Evolutionary conservation across 2,888 invertebrate species (phyloP).

Genomic region (Lasioglossum morio): DNA sequence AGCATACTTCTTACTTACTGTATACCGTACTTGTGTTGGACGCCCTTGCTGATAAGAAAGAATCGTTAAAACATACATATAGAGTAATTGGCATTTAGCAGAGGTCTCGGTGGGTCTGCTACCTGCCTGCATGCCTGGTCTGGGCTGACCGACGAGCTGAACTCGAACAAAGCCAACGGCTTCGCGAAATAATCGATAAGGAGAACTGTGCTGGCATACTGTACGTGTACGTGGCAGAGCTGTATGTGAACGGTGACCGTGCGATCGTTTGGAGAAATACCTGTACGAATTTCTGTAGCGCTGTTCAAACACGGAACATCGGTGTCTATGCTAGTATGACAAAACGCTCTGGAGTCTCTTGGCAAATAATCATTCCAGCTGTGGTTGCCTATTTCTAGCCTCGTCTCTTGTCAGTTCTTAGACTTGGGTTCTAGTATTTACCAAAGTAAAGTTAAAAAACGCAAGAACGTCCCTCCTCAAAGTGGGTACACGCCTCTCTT

Average conservation of each 20-base stretch:
- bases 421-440: neutral
- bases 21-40: neutral
- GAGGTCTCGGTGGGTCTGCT: neutral
- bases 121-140: neutral
- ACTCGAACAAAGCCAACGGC: constrained; percentile 1
- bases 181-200: neutral
- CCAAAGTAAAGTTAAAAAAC: neutral
- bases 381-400: neutral
- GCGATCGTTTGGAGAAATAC: neutral
- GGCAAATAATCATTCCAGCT: neutral
- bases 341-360: neutral
- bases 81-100: neutral
- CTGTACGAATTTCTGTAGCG: neutral
- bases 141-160: neutral
- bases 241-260: neutral
- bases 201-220: neutral
- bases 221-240: neutral
- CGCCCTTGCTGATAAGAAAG: neutral
- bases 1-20: neutral
- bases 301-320: too few species aligned
- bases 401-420: neutral
- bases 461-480: neutral
- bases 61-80: neutral
- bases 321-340: too few species aligned
- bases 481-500: neutral